Base-by-base conservation (phyloP, 2,113 vertebrate species). In the Spermophilus dauricus region DNA sequence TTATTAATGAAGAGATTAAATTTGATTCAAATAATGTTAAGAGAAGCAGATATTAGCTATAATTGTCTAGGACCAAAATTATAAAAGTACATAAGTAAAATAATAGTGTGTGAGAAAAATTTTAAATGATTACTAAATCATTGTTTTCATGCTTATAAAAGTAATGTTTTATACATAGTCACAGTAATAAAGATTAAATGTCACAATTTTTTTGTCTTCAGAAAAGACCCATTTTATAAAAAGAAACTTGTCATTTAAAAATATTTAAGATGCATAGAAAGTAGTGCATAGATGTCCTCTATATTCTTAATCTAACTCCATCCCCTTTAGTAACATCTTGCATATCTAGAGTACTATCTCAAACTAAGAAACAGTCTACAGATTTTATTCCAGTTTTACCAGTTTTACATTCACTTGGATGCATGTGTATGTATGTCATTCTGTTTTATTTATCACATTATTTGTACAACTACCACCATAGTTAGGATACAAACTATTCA, bases 111-210 rank as follows among this genome's bases (percentile, higher is more conserved):
- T 91, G 28, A 32, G 83, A 89, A 93, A 92, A 37, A 30, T 48
- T 58, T 83, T 76, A 69, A 73, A 61, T 85, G 28, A 86, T 22
- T 75, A 70, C 42, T 61, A 51, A 61, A 26, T 75, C 12, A 51
- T 86, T 92, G 75, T 76, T 75, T 95, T 92, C n/a, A 63, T 86
- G 30, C 86, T 91, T 89, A 37, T 26, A 4, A 61, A 94, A 91
- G 12, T 81, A 17, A 39, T 87, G 63, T 28, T 87, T 86, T 87
- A 20, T 92, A 65, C 3, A 65, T 14, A 85, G 45, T 28, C 13
- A 90, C 63, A 70, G 39, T 85, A 90, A 76, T 93, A 90, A 86
- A 89, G 37, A 48, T 17, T 90, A 45, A 82, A 56, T 8, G 85
- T 86, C 13, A 69, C 73, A 58, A 32, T 95, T 89, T 86, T 26